Evolutionary conservation across 1,140 invertebrate species (phyloP), one percentile per base, ranked within the genome.

Genomic region (Mactra quadrangularis): DNA sequence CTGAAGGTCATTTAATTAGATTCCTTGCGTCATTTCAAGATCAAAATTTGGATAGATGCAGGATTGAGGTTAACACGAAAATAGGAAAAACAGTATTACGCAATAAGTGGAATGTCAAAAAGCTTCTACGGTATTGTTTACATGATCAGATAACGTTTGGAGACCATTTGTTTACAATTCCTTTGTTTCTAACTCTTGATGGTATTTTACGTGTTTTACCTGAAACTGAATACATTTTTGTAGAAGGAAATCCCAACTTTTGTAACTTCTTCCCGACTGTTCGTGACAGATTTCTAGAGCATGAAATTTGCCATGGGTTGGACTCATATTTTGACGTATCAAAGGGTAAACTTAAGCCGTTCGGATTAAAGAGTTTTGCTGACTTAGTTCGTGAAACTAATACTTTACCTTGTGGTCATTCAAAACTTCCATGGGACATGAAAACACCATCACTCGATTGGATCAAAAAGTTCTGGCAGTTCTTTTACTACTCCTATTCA

Each of bases 181-280:
- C 74, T 9, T 27, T 76, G 13, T 19, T 76, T 9, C 4, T 76
- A 6, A 60, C 55, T 17, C 19, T 29, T 7, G 74, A 76, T 47
- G 31, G 22, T 55, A 35, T 50, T 19, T 17, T 76, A 33, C 33
- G 45, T 19, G 45, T 22, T 62, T 38, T 68, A 9, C 64, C 64
- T 25, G 11, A 29, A 3, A 50, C 27, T 68, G 45, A 41, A 4
- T 50, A 47, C 25, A 1, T 68, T 29, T 68, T 47, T 50, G 64
- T 68, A 6, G 64, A 68, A 68, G 3, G 3, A 22, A 17, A 19
- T 0, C 13, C 3, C 6, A 15, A 19, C 11, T 68, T 52, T n/a
- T 52, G 27, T 50, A 15, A 50, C 0, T 68, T 68, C 27, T 68
- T 68, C 45, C 45, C 64, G 29, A 25, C 64, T 27, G 45, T 31